Percentiles rank a stretch among this genome's conserved stretches.
Evolutionary conservation across 2,797 vertebrate genomes (phyloP).

Genomic region (Simalia tracyae): DNA sequence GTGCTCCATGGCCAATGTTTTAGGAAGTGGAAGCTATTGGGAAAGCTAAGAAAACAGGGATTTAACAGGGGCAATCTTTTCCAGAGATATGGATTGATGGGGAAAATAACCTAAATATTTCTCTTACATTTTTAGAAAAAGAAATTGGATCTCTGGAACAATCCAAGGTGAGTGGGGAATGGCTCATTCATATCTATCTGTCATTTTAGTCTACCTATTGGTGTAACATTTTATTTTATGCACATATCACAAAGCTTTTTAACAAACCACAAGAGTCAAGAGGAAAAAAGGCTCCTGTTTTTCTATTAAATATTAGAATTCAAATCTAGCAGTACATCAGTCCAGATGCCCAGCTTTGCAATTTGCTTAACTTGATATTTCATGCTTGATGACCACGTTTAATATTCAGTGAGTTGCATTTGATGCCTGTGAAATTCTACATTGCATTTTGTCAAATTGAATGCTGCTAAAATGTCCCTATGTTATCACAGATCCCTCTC

Average conservation of each 20-base stretch:
- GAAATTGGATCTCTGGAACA: background rate
- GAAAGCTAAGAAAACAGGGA: background rate
- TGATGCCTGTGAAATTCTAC: constrained; percentile 53
- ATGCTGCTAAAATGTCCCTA: constrained; percentile 43
- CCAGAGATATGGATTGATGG: background rate
- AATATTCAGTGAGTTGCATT: constrained; percentile 43
- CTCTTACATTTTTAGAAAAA: no score
- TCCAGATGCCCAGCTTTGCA: constrained; percentile 25
- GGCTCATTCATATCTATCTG: background rate
- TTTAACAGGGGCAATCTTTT: background rate
- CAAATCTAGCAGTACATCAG: constrained; percentile 44
- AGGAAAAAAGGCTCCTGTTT: constrained; percentile 36
- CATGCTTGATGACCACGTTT: constrained; percentile 53
- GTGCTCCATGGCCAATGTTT: background rate
- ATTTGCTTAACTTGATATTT: constrained; percentile 56
- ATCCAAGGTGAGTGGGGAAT: background rate
- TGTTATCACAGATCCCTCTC: constrained; percentile 3
- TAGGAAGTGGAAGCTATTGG: background rate
- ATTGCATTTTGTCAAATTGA: constrained; percentile 62
- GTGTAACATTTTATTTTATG: constrained; percentile 27
- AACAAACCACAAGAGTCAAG: constrained; percentile 7
- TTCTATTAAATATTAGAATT: constrained; percentile 57
- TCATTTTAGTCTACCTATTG: background rate
- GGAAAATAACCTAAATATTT: background rate
- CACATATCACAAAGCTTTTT: constrained; percentile 27